These are phyloP conservation scores for Bombus consobrinus DNA, from an alignment of 1,140 invertebrate genomes.

Conservation along the genomic window DNA sequence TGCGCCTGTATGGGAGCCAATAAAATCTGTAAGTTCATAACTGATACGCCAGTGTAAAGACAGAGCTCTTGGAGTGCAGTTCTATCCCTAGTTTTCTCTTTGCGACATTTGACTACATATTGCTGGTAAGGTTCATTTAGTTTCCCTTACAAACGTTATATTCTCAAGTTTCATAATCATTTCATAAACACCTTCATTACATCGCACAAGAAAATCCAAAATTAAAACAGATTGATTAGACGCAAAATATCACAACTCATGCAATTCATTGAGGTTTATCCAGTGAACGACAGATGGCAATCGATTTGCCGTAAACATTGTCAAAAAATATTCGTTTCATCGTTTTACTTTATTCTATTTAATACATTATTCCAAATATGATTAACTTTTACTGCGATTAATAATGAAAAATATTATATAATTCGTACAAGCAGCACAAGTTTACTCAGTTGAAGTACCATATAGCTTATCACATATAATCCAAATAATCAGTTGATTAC, in stretches of 20 bases:
- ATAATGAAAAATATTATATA: background rate
- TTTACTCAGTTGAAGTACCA: background rate
- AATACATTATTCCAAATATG: background rate
- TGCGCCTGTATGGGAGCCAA: too few species aligned
- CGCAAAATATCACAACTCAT: background rate
- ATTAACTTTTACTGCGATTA: background rate
- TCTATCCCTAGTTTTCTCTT: background rate
- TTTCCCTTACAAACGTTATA: background rate
- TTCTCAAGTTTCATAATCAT: background rate
- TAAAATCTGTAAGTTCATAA: background rate
- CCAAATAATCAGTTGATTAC: background rate
- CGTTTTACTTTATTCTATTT: background rate
- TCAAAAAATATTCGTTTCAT: background rate
- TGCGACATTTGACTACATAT: background rate
- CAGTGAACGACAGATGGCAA: slow-evolving; percentile 47
- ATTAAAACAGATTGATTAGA: background rate
- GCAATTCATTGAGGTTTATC: slow-evolving; percentile 1
- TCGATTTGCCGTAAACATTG: background rate
- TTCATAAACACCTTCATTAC: background rate
- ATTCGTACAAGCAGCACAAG: background rate
- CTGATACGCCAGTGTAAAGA: slow-evolving; percentile 17
- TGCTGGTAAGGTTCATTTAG: slow-evolving; percentile 11
- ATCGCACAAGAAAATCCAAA: background rate
- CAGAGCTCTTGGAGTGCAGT: background rate
- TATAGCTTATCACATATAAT: background rate